phyloP scores from a whole-genome alignment of 2,797 vertebrate genomes.

The Mormyrops boulengeri region DNA sequence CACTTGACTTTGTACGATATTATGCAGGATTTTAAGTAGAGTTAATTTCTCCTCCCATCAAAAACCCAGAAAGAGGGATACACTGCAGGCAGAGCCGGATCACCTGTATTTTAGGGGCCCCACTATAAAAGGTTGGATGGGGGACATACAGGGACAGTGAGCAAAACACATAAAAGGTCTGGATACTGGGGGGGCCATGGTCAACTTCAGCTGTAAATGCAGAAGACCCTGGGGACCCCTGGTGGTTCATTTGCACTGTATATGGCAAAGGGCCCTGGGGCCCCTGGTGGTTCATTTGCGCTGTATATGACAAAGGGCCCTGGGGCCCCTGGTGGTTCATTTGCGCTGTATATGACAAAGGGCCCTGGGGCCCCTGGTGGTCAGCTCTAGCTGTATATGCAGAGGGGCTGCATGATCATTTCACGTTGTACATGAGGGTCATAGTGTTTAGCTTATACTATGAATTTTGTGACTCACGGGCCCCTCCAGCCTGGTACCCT shows the following conservation, averaged over 20 bases:
- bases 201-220: too few species aligned
- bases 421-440: background rate
- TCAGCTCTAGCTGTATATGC: background rate
- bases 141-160: background rate
- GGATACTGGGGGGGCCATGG: background rate
- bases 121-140: background rate
- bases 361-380: background rate
- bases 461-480: background rate
- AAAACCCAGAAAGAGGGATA: background rate
- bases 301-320: too few species aligned
- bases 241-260: background rate
- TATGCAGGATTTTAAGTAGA: background rate
- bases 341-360: background rate
- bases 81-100: background rate
- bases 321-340: background rate
- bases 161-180: background rate
- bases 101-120: background rate
- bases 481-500: background rate
- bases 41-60: background rate
- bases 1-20: background rate
- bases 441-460: background rate
- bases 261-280: too few species aligned
- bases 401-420: background rate
- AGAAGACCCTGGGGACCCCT: too few species aligned
- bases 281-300: too few species aligned